Percentiles rank a stretch among this genome's conserved stretches.
Conservation (phyloP, 2,888 invertebrate genomes). For the Phortica magna region DNA sequence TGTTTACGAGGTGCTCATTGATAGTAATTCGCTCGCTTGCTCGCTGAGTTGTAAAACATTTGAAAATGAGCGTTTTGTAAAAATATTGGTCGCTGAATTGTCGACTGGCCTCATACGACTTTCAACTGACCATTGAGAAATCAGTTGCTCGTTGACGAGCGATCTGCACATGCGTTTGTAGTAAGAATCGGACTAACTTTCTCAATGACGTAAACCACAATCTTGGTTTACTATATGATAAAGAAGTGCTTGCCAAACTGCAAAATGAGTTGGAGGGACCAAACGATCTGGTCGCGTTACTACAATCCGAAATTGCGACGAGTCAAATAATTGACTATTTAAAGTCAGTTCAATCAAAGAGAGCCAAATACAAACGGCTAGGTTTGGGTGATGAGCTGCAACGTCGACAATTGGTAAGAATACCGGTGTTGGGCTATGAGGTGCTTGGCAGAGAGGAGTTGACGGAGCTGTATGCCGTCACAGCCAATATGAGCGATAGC, state of each 20-base stretch:
- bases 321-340: slow-evolving; percentile 62
- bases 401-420: slow-evolving; percentile 85
- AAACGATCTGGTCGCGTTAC: slow-evolving; percentile 54
- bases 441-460: slow-evolving; percentile 84
- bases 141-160: slow-evolving; percentile 1
- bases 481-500: slow-evolving; percentile 86
- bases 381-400: slow-evolving; percentile 82
- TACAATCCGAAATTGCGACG: slow-evolving; percentile 65
- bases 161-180: not conserved
- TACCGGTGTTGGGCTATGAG: slow-evolving; percentile 85
- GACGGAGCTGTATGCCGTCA: slow-evolving; percentile 81
- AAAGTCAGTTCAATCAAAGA: slow-evolving; percentile 52
- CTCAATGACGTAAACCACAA: slow-evolving; percentile 65
- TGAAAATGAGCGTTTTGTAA: not conserved
- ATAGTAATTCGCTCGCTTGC: not conserved
- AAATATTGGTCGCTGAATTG: not conserved
- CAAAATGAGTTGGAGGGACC: slow-evolving; percentile 66
- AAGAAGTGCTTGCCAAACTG: slow-evolving; percentile 66
- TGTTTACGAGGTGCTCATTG: not conserved
- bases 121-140: not conserved
- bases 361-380: slow-evolving; percentile 60
- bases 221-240: slow-evolving; percentile 64
- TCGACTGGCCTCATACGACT: not conserved
- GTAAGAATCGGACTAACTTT: slow-evolving; percentile 48
- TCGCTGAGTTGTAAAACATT: not conserved